Percentiles rank a stretch among this genome's conserved stretches.
These are phyloP conservation scores for Amblyopsis rosae DNA, from an alignment of 2,113 vertebrate genomes.

Conservation along the genomic window DNA sequence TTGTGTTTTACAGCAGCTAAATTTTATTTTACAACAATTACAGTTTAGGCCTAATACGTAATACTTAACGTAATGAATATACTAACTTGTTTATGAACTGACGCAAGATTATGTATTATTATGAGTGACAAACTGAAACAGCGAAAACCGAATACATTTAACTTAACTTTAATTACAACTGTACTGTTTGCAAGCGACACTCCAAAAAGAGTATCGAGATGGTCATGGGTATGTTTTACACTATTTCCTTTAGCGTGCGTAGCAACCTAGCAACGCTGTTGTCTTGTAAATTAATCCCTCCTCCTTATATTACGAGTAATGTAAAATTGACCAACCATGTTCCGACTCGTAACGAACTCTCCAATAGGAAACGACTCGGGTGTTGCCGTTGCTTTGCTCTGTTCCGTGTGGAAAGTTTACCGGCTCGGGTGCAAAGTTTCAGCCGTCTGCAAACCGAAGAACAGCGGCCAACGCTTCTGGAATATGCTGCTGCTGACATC, in stretches of 20 bases:
- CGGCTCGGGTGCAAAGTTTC: slow-evolving; percentile 99
- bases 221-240: no score
- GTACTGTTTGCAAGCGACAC: no score
- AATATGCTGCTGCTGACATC: slow-evolving; percentile 11
- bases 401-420: slow-evolving; percentile 95
- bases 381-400: slow-evolving; percentile 30
- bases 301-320: neutral
- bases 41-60: no score
- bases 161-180: no score
- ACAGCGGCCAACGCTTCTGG: slow-evolving; percentile 41
- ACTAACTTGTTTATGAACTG: neutral
- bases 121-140: no score
- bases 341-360: neutral
- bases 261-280: slow-evolving; percentile 73
- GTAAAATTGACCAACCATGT: slow-evolving; percentile 33
- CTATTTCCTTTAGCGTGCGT: slow-evolving; percentile 41
- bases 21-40: no score
- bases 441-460: slow-evolving; percentile 85
- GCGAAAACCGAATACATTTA: no score
- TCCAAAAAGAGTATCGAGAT: no score
- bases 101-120: no score
- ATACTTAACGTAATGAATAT: no score
- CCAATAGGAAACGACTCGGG: slow-evolving; percentile 52
- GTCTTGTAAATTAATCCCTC: slow-evolving; percentile 12
- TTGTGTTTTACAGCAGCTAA: no score